phyloP scores from a whole-genome alignment of 2,888 invertebrate genomes.

The Microplitis manilae region DNA sequence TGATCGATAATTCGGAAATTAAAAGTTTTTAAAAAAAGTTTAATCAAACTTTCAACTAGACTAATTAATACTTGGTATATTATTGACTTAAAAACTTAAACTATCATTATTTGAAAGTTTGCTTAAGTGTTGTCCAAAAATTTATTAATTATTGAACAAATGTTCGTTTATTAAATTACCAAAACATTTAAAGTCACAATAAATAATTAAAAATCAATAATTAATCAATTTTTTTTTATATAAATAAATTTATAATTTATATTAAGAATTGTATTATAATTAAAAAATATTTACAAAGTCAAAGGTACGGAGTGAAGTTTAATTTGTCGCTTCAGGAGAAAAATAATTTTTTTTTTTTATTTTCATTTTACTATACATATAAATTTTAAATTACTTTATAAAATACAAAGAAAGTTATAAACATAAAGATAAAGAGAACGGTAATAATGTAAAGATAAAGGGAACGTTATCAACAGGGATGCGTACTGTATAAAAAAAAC shows the following conservation, averaged over 20 bases:
- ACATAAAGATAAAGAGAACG: background rate
- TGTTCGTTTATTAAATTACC: background rate
- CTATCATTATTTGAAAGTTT: background rate
- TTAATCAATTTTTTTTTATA: background rate
- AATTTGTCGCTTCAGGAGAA: background rate
- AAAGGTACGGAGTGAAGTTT: background rate
- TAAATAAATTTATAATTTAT: background rate
- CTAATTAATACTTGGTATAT: background rate
- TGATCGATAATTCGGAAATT: background rate
- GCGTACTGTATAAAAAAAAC: background rate
- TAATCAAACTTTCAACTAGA: background rate
- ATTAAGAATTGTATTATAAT: background rate
- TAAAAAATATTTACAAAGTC: background rate
- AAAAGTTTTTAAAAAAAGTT: background rate
- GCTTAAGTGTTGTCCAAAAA: background rate
- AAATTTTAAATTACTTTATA: background rate
- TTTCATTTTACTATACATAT: background rate
- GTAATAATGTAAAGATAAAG: background rate
- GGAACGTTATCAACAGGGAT: background rate
- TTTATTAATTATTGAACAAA: background rate
- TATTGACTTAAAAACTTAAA: background rate
- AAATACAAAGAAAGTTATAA: background rate
- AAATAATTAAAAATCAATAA: too few relatives aligned
- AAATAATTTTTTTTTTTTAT: background rate
- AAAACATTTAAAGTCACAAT: background rate